A percentile compares a stretch with the other conserved stretches of the same genome.
These are phyloP conservation scores for Choreutis nemorana DNA, from an alignment of 2,888 invertebrate genomes.

Conservation along the genomic window DNA sequence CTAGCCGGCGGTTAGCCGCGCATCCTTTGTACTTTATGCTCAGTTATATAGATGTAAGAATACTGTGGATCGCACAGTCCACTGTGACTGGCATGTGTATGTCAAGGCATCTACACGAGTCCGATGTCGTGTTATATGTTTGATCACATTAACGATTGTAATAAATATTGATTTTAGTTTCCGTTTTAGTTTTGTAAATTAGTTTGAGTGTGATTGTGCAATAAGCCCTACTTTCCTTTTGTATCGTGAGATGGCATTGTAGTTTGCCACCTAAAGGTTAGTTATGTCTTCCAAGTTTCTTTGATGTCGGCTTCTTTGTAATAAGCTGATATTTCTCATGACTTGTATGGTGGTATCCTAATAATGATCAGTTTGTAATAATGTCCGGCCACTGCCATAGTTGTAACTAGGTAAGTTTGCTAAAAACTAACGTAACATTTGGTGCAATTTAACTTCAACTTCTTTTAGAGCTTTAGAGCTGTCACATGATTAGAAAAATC, in stretches of 20 bases:
- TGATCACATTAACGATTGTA: background rate
- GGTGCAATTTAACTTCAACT: no score
- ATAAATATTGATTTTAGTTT: background rate
- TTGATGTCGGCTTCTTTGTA: no score
- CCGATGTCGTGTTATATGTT: background rate
- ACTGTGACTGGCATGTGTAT: background rate
- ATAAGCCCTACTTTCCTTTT: conserved; percentile 4
- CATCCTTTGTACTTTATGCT: conserved; percentile 53
- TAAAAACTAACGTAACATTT: background rate
- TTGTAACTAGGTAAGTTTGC: conserved; percentile 29
- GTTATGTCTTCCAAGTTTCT: conserved; percentile 17
- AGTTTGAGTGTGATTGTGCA: conserved; percentile 9
- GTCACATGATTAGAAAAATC: background rate
- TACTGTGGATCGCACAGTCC: conserved; percentile 6
- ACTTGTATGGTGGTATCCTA: no score
- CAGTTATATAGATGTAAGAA: conserved; percentile 52
- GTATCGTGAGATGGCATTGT: no score
- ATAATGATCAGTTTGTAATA: no score
- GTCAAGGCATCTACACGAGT: no score
- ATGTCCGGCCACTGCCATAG: conserved; percentile 46
- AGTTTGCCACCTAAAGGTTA: no score
- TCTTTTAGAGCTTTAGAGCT: background rate
- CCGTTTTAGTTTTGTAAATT: background rate
- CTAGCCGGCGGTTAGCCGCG: conserved; percentile 22
- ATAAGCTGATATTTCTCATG: no score